These are phyloP conservation scores for Notothenia coriiceps DNA, from an alignment of 2,113 vertebrate genomes.

Conservation along the genomic window DNA sequence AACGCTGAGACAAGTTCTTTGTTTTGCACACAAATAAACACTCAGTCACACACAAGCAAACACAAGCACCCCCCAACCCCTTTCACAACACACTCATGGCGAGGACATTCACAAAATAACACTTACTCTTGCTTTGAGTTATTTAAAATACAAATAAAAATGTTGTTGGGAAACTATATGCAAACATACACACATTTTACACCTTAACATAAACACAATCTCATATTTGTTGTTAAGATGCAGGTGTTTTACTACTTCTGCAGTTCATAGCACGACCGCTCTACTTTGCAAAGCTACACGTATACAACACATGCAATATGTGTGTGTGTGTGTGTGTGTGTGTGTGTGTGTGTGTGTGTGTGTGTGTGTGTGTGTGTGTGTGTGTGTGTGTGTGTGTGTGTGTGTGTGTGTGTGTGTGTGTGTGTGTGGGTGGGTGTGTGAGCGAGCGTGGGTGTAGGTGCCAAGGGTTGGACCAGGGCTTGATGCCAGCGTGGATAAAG, in stretches of 20 bases:
- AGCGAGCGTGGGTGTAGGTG: constrained; percentile 45
- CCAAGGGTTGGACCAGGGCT: constrained; percentile 68
- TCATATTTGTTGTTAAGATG: neutral
- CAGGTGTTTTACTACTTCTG: neutral
- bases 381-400: constrained; percentile 14
- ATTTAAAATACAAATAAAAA: constrained; percentile 23
- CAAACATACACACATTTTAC: constrained; percentile 5
- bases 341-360: constrained; percentile 8
- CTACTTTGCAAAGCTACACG: constrained; percentile 54
- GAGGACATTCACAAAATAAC: constrained; percentile 66
- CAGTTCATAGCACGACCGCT: neutral
- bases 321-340: constrained; percentile 9
- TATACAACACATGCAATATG: constrained; percentile 47
- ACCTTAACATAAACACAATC: too few species aligned
- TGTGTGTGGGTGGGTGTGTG: neutral
- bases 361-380: constrained; percentile 10
- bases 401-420: constrained; percentile 12
- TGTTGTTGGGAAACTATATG: constrained; percentile 5
- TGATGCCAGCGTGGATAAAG: constrained; percentile 77
- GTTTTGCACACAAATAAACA: constrained; percentile 62
- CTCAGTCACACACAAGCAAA: constrained; percentile 36
- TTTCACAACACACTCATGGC: constrained; percentile 13
- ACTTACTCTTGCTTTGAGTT: constrained; percentile 46
- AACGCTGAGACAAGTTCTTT: constrained; percentile 62
- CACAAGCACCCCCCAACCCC: constrained; percentile 12